Base-by-base conservation (phyloP, 1,140 invertebrate genomes). In the Drosophila azteca region DNA sequence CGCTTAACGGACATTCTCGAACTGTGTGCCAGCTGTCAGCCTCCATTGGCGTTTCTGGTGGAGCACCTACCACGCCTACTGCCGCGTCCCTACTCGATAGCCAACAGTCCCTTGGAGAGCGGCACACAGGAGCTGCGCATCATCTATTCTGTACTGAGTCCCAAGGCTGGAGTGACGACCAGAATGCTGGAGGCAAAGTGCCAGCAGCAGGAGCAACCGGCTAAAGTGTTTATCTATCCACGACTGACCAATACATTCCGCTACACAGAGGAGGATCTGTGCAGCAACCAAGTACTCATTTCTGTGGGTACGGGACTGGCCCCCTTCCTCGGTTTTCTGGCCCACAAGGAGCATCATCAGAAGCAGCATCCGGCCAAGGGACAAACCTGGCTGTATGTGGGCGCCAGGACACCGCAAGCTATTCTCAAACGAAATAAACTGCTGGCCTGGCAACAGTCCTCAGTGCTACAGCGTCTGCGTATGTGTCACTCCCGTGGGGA, bases 251-350 rank as follows among this genome's bases (percentile, higher is more conserved):
- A 88, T 71, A 89, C 68, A 84, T 96, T 94, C 91, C 91, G 84
- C 65, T 94, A 93, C 81, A 94, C 90, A 1, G 50, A 71, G 77
- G 90, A 79, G 68, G 93, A 93, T 92, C 78, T 91, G 70, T 90
- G 65, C 78, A 92, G 50, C 79, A 95, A 96, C 43, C 89, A 96
- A 39, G 94, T 98, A 66, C 94, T 98, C 90, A 94, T 98, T 68
- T 96, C 95, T 5, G 94, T 96, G 64, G 97, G 97, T 13, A 97
- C 96, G 35, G 97, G 96, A 11, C 92, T 97, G 22, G 94, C 97
- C 7, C 97, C 97, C 2, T 98, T 97, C 87, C 94, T 94, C 65
- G 94, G 94, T 13, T 95, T 95, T 79, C 77, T 95, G 13, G 90
- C 94, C 77, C 93, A 95, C 87, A 93, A 93, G 72, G 92, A 88